These are phyloP conservation scores for Sphaerolaimus hirsutus DNA, from an alignment of 2,888 invertebrate genomes.

Conservation along the genomic window DNA sequence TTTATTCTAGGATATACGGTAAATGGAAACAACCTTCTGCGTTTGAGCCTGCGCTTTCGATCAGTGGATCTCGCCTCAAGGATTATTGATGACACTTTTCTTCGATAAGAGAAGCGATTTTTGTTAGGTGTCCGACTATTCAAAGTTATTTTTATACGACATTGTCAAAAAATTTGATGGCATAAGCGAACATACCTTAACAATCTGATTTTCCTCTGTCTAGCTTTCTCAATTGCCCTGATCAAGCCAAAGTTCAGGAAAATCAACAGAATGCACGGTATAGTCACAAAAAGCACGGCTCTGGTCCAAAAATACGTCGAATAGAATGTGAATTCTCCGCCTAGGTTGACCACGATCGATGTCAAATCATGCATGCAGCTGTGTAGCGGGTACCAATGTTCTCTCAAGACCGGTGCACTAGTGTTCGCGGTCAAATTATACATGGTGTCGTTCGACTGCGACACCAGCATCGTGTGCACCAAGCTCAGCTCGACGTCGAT, in stretches of 20 bases:
- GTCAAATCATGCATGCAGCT: background rate
- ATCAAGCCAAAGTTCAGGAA: constrained; percentile 65
- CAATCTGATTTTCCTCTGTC: constrained; percentile 49
- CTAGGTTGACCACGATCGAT: constrained; percentile 9
- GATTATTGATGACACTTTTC: no score
- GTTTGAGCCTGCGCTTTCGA: no score
- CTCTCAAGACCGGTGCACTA: background rate
- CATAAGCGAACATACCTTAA: constrained; percentile 31
- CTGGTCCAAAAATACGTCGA: constrained; percentile 47
- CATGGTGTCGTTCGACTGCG: background rate
- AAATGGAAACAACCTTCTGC: no score
- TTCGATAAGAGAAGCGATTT: no score
- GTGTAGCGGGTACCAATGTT: background rate
- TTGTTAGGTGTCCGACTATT: no score
- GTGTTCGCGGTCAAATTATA: background rate
- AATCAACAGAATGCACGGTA: constrained; percentile 65
- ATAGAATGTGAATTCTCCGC: constrained; percentile 44
- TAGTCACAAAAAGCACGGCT: constrained; percentile 64
- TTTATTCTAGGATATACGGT: no score
- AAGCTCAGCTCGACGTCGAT: constrained; percentile 44
- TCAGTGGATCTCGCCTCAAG: no score
- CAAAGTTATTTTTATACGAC: no score
- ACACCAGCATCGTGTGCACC: constrained; percentile 21
- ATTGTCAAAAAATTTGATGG: no score
- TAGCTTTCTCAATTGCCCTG: constrained; percentile 56